A percentile compares a stretch with the other conserved stretches of the same genome.
Evolutionary conservation across 2,888 invertebrate genomes (phyloP).

Genomic region (Ichneumoninae sp.): DNA sequence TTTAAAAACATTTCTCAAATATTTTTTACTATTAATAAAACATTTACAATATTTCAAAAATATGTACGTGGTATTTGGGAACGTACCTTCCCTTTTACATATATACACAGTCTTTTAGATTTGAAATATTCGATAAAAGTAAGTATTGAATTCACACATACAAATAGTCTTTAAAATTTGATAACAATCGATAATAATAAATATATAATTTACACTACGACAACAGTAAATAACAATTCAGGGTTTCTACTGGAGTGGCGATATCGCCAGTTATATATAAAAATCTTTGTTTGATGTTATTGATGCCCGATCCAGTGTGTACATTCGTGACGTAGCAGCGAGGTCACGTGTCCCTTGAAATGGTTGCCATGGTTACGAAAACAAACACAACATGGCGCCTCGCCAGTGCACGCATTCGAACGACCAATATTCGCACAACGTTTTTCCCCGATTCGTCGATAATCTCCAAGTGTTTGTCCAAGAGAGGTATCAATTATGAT

Average conservation of each 20-base stretch:
- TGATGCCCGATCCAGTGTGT: neutral
- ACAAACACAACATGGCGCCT: slow-evolving; percentile 9
- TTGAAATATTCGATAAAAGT: no score
- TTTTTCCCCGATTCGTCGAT: neutral
- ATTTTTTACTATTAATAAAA: no score
- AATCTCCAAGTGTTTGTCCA: neutral
- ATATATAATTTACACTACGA: no score
- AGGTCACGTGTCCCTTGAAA: neutral
- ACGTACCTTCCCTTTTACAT: no score
- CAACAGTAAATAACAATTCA: neutral
- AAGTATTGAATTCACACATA: no score
- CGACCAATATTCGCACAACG: neutral
- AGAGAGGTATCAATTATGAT: slow-evolving; percentile 68
- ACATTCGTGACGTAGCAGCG: neutral
- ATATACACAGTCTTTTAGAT: no score
- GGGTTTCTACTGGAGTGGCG: neutral
- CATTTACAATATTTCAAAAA: no score
- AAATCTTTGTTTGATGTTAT: neutral
- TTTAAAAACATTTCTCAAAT: no score
- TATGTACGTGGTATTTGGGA: no score
- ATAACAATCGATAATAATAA: no score
- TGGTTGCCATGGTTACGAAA: slow-evolving; percentile 51
- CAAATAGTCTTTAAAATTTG: no score
- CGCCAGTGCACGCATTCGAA: neutral
- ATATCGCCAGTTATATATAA: neutral